Evolutionary conservation across 2,113 vertebrate species (phyloP), one percentile per base, ranked within the genome.

Genomic region (Silurus glanis): DNA sequence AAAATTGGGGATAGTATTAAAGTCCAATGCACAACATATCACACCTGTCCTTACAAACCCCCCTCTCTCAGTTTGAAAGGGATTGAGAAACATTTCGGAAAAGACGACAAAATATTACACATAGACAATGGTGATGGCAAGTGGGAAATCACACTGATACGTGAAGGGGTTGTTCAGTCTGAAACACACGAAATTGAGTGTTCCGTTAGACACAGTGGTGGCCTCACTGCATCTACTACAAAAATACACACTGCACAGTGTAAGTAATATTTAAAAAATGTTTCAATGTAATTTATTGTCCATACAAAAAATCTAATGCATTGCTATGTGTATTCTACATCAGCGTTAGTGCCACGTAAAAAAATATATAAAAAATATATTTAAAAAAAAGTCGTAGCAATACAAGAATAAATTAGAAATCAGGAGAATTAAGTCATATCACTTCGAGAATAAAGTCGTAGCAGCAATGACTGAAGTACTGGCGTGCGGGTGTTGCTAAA

Each of bases 61-160:
- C 93, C 92, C 3, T n/a, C 6, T 71, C 83, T 94, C 74, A 89
- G 5, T 16, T 19, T 94, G 49, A 92, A 79, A 45, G 80, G 84
- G 4, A 21, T 72, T 14, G 17, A 83, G 4, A 84, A 21, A 12
- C n/a, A 2, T 19, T 37, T 8, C 0, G 0, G 19, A 37, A 8
- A 23, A 56, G 1, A 8, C 0, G 28, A 75, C n/a, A 62, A 0
- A 0, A 4, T 67, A 0, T 5, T 28, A 72, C 1, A 25, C 6
- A 55, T 0, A 6, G 0, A 37, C 6, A 5, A 6, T 53, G 3
- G 17, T 28, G 0, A 3, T 53, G 85, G 79, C 45, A 62, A 4
- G 0, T 86, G 69, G 67, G 8, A 64, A 86, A n/a, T 62, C 45
- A 82, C 17, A 53, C 23, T 28, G 1, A 83, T 10, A 67, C 45